Percentiles rank a stretch among this genome's conserved stretches.
Conservation (phyloP, 2,888 invertebrate genomes). For the Odontomyia ornata region DNA sequence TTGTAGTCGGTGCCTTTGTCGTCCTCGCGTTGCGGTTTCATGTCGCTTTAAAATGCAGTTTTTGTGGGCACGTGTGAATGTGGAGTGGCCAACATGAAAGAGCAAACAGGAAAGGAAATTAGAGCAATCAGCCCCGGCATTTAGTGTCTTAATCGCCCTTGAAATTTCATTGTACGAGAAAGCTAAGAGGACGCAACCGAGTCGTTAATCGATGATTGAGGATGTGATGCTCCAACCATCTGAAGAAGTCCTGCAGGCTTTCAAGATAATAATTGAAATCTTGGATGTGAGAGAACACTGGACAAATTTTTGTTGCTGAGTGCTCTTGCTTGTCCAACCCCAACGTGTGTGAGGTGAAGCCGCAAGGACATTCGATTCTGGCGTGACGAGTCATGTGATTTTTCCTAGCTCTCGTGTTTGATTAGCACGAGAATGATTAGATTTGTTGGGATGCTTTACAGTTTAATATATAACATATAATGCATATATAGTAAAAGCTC, state of each 20-base stretch:
- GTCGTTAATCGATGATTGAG: conserved; percentile 8
- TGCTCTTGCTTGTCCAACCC: too few relatives aligned
- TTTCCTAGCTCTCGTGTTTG: too few relatives aligned
- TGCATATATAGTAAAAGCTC: too few relatives aligned
- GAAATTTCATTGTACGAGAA: background rate
- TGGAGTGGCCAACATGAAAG: background rate
- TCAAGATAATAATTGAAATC: conserved; percentile 14
- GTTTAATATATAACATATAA: too few relatives aligned
- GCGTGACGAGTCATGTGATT: too few relatives aligned
- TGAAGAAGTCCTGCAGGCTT: conserved; percentile 21
- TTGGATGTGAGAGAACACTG: background rate
- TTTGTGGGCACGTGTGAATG: background rate
- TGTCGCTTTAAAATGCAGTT: background rate
- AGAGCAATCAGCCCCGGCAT: conserved; percentile 11
- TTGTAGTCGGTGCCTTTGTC: background rate
- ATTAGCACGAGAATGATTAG: too few relatives aligned
- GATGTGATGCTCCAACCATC: conserved; percentile 1
- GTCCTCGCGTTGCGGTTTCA: background rate
- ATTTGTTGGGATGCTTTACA: too few relatives aligned
- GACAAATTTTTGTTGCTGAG: too few relatives aligned
- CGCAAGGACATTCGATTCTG: too few relatives aligned
- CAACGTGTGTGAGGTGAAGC: too few relatives aligned
- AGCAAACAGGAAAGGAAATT: background rate
- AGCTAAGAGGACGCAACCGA: background rate
- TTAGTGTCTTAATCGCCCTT: conserved; percentile 22